Evolutionary conservation across 2,888 invertebrate genomes (phyloP).

Genomic region (Octonoba sinensis): DNA sequence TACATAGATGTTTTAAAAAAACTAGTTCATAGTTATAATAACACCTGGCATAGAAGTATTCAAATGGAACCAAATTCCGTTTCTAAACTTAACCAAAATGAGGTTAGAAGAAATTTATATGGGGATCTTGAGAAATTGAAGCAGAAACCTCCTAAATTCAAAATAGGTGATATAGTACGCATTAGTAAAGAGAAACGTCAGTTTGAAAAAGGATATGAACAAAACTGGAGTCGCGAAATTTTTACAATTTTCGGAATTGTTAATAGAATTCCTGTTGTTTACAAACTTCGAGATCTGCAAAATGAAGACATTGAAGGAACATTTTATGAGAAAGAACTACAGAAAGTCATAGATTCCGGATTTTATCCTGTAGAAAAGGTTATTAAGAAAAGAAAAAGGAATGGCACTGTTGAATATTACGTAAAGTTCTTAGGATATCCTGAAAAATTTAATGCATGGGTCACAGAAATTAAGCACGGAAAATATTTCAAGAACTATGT

Average conservation of each 20-base stretch:
- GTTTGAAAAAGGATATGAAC: constrained; percentile 31
- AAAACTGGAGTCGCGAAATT: constrained; percentile 26
- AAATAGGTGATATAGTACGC: constrained; percentile 6
- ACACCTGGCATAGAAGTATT: constrained; percentile 23
- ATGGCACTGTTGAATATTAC: constrained; percentile 7
- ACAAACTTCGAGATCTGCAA: too few relatives aligned
- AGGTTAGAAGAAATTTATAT: constrained; percentile 23
- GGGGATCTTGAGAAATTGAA: background rate
- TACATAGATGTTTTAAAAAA: constrained; percentile 23
- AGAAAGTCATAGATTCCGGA: constrained; percentile 6
- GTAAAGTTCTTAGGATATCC: too few relatives aligned
- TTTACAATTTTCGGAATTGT: constrained; percentile 2
- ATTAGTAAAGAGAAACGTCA: background rate
- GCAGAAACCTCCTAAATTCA: background rate
- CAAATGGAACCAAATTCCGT: constrained; percentile 13
- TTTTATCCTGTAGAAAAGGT: constrained; percentile 10
- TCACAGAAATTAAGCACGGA: too few relatives aligned
- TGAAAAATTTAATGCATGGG: constrained; percentile 25
- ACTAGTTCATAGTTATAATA: constrained; percentile 39
- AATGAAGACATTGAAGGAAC: constrained; percentile 17
- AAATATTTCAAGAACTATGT: too few relatives aligned
- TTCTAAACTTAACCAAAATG: background rate
- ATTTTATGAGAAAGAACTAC: constrained; percentile 45
- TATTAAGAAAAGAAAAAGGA: constrained; percentile 6
- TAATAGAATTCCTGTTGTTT: background rate